Percentiles rank a stretch among this genome's conserved stretches.
Evolutionary conservation across 2,797 vertebrate species (phyloP).

Genomic region (Distichodus sexfasciatus): DNA sequence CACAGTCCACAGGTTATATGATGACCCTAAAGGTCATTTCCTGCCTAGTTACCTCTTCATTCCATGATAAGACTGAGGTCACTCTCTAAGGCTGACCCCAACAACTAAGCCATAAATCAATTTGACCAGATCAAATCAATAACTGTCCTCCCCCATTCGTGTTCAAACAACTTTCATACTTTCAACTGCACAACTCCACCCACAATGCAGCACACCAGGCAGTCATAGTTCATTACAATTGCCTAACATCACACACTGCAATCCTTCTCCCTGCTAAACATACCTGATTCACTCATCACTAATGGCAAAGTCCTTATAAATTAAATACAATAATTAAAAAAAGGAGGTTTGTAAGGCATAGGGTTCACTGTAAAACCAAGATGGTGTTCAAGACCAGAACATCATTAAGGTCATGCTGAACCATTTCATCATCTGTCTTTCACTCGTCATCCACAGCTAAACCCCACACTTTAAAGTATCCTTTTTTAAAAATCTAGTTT

Average conservation of each 20-base stretch:
- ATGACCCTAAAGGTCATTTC: constrained; percentile 14
- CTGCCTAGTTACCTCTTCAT: neutral
- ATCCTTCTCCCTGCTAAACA: no score
- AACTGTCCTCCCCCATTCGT: neutral
- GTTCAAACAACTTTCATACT: neutral
- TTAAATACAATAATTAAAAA: no score
- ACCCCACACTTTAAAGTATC: neutral
- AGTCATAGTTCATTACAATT: neutral
- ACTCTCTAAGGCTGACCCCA: neutral
- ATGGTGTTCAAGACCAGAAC: neutral
- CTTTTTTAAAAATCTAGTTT: neutral
- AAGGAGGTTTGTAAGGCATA: neutral
- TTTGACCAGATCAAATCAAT: neutral
- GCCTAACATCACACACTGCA: neutral
- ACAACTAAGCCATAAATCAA: neutral
- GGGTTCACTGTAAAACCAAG: neutral
- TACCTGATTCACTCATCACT: no score
- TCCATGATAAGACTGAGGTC: neutral
- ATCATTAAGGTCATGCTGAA: neutral
- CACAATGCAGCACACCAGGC: constrained; percentile 2
- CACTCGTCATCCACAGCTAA: neutral
- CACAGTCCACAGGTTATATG: constrained; percentile 7
- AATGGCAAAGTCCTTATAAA: no score
- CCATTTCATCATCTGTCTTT: neutral
- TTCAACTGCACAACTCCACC: constrained; percentile 2